Evolutionary conservation across 2,113 vertebrate species (phyloP).

Genomic region (Garra rufa): DNA sequence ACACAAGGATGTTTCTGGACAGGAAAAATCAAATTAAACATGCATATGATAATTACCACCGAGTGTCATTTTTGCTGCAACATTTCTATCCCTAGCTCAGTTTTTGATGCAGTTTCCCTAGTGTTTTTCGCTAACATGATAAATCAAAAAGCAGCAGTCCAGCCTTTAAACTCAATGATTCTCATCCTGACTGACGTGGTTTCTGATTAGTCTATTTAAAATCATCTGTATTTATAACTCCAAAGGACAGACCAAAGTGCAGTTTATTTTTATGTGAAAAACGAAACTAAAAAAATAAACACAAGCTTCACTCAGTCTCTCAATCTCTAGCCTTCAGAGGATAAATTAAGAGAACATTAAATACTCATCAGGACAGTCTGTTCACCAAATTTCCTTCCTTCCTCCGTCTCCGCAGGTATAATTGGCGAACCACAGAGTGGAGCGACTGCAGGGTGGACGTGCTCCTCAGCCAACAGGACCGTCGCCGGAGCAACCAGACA

Average conservation of each 20-base stretch:
- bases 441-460: constrained; percentile 91
- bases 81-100: constrained; percentile 14
- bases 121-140: constrained; percentile 30
- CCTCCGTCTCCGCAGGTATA: constrained; percentile 77
- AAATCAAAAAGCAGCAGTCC: constrained; percentile 30
- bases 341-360: constrained; percentile 15
- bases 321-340: background rate
- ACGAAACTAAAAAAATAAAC: too few species aligned
- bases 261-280: constrained; percentile 10
- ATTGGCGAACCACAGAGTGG: constrained; percentile 92
- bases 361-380: constrained; percentile 12
- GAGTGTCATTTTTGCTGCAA: background rate
- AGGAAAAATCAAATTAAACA: background rate
- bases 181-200: background rate
- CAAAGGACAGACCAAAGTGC: background rate
- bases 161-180: background rate
- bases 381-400: background rate
- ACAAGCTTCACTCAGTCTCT: background rate
- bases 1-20: background rate
- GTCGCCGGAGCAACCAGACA: constrained; percentile 90
- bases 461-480: constrained; percentile 94
- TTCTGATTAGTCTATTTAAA: constrained; percentile 17
- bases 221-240: constrained; percentile 20
- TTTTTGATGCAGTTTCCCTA: constrained; percentile 9
- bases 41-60: background rate